These are phyloP conservation scores for Dendrolimus punctatus DNA, from an alignment of 1,140 invertebrate species.

Conservation along the genomic window DNA sequence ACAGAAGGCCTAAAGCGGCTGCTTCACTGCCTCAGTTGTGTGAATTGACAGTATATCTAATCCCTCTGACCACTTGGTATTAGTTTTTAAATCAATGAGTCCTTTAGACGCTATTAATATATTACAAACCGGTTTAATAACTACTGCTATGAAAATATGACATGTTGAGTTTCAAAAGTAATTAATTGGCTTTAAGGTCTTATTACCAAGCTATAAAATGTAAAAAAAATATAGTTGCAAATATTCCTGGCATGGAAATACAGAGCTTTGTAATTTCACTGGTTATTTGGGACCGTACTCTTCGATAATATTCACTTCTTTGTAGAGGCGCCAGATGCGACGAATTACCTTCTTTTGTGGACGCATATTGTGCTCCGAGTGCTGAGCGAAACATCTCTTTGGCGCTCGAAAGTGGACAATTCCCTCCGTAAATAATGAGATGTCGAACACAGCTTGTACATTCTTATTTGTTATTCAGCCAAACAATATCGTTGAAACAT, in stretches of 20 bases:
- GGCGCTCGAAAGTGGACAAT: slow-evolving; percentile 13
- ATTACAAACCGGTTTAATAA: background rate
- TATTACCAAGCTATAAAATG: no score
- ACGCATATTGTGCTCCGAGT: slow-evolving; percentile 28
- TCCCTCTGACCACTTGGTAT: background rate
- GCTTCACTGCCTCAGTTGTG: no score
- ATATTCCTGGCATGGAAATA: background rate
- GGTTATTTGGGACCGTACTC: slow-evolving; percentile 11
- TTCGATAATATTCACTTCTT: slow-evolving; percentile 35
- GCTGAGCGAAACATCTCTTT: slow-evolving; percentile 21
- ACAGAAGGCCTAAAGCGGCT: no score
- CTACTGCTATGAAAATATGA: background rate
- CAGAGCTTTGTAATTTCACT: slow-evolving; percentile 12
- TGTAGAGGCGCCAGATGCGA: slow-evolving; percentile 33
- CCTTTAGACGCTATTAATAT: background rate
- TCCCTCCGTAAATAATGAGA: background rate
- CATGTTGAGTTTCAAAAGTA: background rate
- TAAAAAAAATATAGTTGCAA: no score
- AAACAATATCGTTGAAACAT: no score
- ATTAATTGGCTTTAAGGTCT: background rate
- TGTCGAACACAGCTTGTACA: background rate
- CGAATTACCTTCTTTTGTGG: slow-evolving; percentile 41
- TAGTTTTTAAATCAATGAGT: slow-evolving; percentile 3
- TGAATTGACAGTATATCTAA: no score
- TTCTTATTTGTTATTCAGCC: no score